phyloP scores from a whole-genome alignment of 2,888 invertebrate genomes.

The Agrotis ipsilon region DNA sequence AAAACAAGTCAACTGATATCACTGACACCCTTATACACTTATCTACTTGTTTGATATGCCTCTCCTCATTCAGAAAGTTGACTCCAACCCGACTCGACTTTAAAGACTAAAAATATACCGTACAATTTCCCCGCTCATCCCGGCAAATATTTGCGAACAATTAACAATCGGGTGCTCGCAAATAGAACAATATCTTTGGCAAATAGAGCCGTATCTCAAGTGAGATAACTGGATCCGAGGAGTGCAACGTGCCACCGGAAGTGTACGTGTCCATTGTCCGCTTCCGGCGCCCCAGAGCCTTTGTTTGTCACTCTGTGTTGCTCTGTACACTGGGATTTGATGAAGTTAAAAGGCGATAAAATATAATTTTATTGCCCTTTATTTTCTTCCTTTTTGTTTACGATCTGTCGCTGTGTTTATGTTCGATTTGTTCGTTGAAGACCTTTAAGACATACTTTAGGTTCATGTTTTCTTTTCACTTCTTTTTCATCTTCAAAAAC shows the following conservation, averaged over 20 bases:
- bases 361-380: constrained; percentile 12
- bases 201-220: constrained; percentile 55
- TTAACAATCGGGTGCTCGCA: constrained; percentile 53
- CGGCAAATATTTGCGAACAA: constrained; percentile 52
- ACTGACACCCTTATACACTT: background rate
- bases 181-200: constrained; percentile 62
- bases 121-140: constrained; percentile 23
- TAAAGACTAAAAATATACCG: constrained; percentile 26
- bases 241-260: constrained; percentile 54
- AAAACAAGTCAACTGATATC: too few species aligned
- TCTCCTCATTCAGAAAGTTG: background rate
- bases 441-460: too few species aligned
- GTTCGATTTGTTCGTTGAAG: background rate
- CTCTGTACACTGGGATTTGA: constrained; percentile 16
- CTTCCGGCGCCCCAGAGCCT: constrained; percentile 37
- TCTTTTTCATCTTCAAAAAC: too few species aligned
- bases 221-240: constrained; percentile 53
- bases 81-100: constrained; percentile 6
- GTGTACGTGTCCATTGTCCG: constrained; percentile 58
- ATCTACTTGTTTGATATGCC: background rate
- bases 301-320: constrained; percentile 42
- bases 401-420: constrained; percentile 1
- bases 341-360: constrained; percentile 36
- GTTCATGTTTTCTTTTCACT: too few species aligned
- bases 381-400: constrained; percentile 10